Base-by-base conservation (phyloP, 2,113 vertebrate genomes). In the Prunella fulvescens region DNA sequence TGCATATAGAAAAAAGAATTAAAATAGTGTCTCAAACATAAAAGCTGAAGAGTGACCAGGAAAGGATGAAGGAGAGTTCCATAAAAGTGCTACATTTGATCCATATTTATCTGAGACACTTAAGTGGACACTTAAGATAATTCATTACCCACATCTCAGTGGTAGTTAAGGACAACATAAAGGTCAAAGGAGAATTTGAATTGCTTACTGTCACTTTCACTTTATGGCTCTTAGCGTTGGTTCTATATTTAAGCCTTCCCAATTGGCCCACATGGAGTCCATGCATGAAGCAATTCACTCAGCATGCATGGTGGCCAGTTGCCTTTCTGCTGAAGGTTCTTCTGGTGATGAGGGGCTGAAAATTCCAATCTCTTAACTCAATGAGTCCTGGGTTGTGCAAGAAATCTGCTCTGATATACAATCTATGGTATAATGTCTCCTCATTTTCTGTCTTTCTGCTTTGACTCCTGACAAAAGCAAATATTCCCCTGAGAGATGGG, bases 381-480 rank as follows among this genome's bases (percentile, higher is more conserved):
- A 24, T 53, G 44, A 47, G 23, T 94, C 65, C 47, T 64, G 8
- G 72, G 25, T 16, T 88, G 29, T 72, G 31, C 47, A 42, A 60
- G 57, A 88, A 95, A 95, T 87, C 31, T 81, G 29, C 88, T 94
- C 56, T 2, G 10, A 93, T 51, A 58, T 42, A 67, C 7, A 33
- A 61, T 45, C 31, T 83, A 23, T 88, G 86, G 44, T 86, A 80
- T 39, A 93, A 92, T 47, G 7, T 66, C 50, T 81, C 9, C 23
- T 66, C 24, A 66, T 48, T 92, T 92, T 86, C 86, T 71, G 29
- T 77, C 25, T 17, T 86, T 88, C n/a, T 78, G 25, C 84, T 95
- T 93, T 93, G 56, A 65, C 11, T 94, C 62, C 45, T 91, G 77
- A 82, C 26, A 88, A 92, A 95, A 86, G 9, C 18, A 93, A 64